Base-by-base conservation (phyloP, 2,888 invertebrate genomes). In the Papilio gigon region DNA sequence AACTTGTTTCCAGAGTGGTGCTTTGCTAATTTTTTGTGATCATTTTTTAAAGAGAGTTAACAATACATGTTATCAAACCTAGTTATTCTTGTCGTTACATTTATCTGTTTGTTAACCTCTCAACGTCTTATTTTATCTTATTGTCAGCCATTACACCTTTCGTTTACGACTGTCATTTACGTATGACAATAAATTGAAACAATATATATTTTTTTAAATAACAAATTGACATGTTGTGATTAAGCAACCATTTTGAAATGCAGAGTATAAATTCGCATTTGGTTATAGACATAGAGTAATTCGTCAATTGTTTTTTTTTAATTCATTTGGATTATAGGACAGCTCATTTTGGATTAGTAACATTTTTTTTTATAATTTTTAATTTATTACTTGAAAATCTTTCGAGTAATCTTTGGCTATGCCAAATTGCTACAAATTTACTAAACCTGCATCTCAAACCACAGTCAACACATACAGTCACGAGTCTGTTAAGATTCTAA, bases 401-500 rank as follows among this genome's bases (percentile, higher is more conserved):
- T 35, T 11, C 33, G 4, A 9, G 6, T 9, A 35, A 42, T 40
- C 14, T n/a, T 17, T 42, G 11, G 14, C n/a, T n/a, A 17, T 17
- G 0, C 44, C 3, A 44, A 44, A 44, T 20, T 42, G 33, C 8
- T 27, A 50, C 30, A 30, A 27, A 17, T 2, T 30, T n/a, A 17
- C 9, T 17, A 17, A 50, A 50, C 25, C 53, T 30, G 30, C 53
- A 56, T 65, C 56, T 65, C 37, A 56, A 17, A 42, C 56, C 56
- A 40, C 42, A 27, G 40, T 40, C 12, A 4, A 4, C 8, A n/a
- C n/a, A n/a, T n/a, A n/a, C 6, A 53, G 40, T 20, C 65, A 65
- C 65, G 65, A 37, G 27, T 64, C 25, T 17, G 17, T 61, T 42
- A 56, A 65, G 58, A 58, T 44, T 65, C 42, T 59, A 58, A 65